Base-by-base conservation (phyloP, 2,113 vertebrate species). In the Ciconia maguari region DNA sequence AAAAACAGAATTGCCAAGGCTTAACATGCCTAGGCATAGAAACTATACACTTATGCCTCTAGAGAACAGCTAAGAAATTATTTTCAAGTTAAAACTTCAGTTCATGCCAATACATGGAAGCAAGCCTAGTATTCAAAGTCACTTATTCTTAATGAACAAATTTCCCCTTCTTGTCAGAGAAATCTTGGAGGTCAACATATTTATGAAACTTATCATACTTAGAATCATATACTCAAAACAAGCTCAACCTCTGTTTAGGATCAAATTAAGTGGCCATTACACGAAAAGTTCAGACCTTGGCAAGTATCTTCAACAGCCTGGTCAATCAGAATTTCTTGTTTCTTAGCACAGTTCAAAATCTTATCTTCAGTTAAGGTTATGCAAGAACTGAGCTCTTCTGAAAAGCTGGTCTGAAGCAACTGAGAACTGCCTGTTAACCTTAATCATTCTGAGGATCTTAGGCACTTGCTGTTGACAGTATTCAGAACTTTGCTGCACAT, bases 1-100 rank as follows among this genome's bases (percentile, higher is more conserved):
- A 95, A 95, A 96, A 98, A 92, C 87, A 96, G 91, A 90, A 85
- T 46, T 91, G 89, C 62, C 87, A 97, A 95, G 91, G 93, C n/a
- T 68, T 76, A 96, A 76, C 97, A 95, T 90, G 98, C 64, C 97
- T 97, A 80, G 85, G 70, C 95, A 57, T 55, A 96, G 84, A 91
- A 79, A 65, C 52, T 69, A 61, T 66, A 89, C 38, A 77, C 36
- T 62, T 92, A 75, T 49, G 51, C 52, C 95, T 97, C 87, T 94
- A 96, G 92, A 95, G 81, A 91, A 90, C 42, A 78, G 30, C 66
- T 95, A 97, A 95, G 91, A 96, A 89, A 96, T 95, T 94, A 89
- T 87, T 95, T 95, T 90, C 61, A 89, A 83, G 74, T 84, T 94
- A 79, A 76, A 93, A 79, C 52, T 87, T 96, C 72, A 84, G 12